Percentiles rank a stretch among this genome's conserved stretches.
phyloP scores from a whole-genome alignment of 2,113 vertebrate genomes.

The Gobiocypris rarus region DNA sequence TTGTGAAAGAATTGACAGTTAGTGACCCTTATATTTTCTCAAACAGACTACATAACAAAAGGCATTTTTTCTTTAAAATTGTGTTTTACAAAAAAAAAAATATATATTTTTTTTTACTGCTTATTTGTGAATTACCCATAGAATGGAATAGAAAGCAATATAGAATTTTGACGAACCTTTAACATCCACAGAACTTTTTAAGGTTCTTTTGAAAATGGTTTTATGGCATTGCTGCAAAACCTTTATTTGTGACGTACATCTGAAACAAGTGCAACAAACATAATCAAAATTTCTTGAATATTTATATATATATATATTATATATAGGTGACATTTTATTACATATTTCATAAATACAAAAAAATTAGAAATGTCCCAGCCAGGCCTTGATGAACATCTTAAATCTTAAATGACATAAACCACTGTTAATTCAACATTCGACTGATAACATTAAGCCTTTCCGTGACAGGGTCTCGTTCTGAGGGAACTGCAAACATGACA shows the following conservation, averaged over 20 bases:
- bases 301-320: conserved; percentile 62
- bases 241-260: background rate
- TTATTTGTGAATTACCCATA: no score
- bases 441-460: background rate
- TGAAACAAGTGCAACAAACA: conserved; percentile 36
- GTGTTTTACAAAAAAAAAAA: no score
- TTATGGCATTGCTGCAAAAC: no score
- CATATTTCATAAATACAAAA: conserved; percentile 68
- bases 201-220: no score
- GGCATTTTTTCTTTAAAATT: no score
- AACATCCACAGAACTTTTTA: no score
- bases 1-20: no score
- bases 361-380: conserved; percentile 6
- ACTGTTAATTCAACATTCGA: conserved; percentile 50
- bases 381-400: conserved; percentile 3
- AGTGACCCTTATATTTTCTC: no score
- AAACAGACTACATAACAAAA: no score
- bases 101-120: no score
- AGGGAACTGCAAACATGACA: conserved; percentile 20
- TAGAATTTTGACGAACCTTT: no score
- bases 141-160: no score
- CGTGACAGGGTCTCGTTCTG: conserved; percentile 16
- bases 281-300: conserved; percentile 67
- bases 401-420: conserved; percentile 70
- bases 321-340: conserved; percentile 70